Conservation (phyloP, 2,113 vertebrate species). For the Pollachius pollachius region DNA sequence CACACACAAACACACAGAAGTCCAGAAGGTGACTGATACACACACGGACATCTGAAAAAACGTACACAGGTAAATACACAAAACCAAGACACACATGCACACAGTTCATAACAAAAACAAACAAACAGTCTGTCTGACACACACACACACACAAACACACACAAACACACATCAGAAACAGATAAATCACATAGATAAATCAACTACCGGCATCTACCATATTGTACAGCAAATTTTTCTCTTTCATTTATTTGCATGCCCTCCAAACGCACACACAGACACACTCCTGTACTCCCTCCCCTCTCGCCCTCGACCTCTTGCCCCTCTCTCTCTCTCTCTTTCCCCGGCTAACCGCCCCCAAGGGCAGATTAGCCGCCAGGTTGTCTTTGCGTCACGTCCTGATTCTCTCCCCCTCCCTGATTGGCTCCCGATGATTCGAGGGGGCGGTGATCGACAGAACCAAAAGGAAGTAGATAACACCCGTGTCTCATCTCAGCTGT, state of each 20-base stretch:
- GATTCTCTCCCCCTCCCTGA: conserved; percentile 41
- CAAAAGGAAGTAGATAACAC: no score
- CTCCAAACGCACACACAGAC: no score
- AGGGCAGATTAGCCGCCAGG: conserved; percentile 42
- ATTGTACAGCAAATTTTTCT: no score
- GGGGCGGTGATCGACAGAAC: conserved; percentile 30
- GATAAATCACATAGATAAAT: neutral
- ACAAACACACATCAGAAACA: neutral
- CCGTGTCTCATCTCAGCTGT: neutral
- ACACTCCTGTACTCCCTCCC: no score
- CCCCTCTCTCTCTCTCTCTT: neutral
- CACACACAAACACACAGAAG: no score
- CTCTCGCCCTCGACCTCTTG: neutral
- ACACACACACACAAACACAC: neutral
- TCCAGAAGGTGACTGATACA: no score
- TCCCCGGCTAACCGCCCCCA: conserved; percentile 15
- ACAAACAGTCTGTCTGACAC: neutral
- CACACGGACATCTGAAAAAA: no score
- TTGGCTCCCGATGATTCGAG: conserved; percentile 54
- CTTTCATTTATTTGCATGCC: no score
- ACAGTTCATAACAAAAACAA: neutral
- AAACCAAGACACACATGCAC: neutral
- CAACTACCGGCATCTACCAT: no score
- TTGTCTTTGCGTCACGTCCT: conserved; percentile 33
- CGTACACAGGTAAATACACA: no score